These are phyloP conservation scores for Epirrita christyi DNA, from an alignment of 2,888 invertebrate genomes.

Conservation along the genomic window DNA sequence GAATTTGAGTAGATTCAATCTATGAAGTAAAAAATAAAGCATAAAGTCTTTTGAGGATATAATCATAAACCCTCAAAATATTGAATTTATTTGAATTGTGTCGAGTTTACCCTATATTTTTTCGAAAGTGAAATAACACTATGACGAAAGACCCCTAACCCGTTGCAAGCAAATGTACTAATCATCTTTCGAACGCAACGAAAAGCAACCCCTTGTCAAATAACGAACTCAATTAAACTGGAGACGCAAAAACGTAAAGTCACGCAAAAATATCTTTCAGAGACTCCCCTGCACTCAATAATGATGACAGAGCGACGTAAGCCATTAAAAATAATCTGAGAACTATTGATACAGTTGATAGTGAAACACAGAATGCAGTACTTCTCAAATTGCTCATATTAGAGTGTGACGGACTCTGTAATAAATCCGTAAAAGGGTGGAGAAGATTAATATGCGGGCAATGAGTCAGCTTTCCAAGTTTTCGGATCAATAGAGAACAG, in stretches of 20 bases:
- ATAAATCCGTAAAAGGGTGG: constrained; percentile 59
- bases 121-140: too few relatives aligned
- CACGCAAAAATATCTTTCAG: constrained; percentile 45
- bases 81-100: too few relatives aligned
- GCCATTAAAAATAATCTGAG: constrained; percentile 53
- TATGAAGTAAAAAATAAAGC: background rate
- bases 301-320: constrained; percentile 54
- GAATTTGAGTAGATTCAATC: constrained; percentile 1
- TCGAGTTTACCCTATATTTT: too few relatives aligned
- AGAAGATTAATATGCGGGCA: constrained; percentile 62
- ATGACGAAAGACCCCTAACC: too few relatives aligned
- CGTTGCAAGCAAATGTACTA: constrained; percentile 25
- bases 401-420: constrained; percentile 64
- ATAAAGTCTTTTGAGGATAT: constrained; percentile 3
- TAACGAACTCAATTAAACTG: constrained; percentile 47
- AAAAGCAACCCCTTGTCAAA: constrained; percentile 40
- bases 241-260: constrained; percentile 52
- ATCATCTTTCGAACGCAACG: constrained; percentile 44
- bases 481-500: constrained; percentile 51
- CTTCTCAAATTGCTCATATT: constrained; percentile 57
- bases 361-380: constrained; percentile 53
- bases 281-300: constrained; percentile 41
- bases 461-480: constrained; percentile 64
- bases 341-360: constrained; percentile 53
- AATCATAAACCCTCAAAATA: background rate